Percentiles rank a stretch among this genome's conserved stretches.
These are phyloP conservation scores for Apodemus sylvaticus DNA, from an alignment of 2,113 vertebrate species.

Conservation along the genomic window DNA sequence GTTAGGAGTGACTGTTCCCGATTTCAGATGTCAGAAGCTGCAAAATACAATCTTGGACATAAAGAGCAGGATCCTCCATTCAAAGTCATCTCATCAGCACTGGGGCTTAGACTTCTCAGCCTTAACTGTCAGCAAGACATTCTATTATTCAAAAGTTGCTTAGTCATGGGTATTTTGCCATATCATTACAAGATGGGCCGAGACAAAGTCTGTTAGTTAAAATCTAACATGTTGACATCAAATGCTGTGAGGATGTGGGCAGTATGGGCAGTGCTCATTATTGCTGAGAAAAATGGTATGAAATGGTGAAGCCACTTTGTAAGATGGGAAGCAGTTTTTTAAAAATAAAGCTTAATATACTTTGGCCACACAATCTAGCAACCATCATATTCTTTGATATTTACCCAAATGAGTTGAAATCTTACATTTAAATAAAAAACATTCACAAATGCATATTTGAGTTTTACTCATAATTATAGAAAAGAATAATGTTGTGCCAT, in stretches of 20 bases:
- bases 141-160: background rate
- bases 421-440: background rate
- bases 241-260: background rate
- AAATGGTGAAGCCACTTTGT: background rate
- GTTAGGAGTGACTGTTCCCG: fast-evolving
- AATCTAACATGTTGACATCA: background rate
- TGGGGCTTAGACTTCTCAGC: background rate
- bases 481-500: background rate
- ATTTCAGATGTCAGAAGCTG: background rate
- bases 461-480: background rate
- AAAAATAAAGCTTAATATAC: background rate
- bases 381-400: background rate
- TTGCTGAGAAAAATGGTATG: background rate
- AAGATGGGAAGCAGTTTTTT: background rate
- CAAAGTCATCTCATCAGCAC: background rate
- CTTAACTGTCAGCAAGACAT: background rate
- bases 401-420: background rate
- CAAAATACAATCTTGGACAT: background rate
- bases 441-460: background rate
- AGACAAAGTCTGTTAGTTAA: background rate
- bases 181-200: background rate
- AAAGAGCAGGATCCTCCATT: background rate
- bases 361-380: background rate
- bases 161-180: background rate
- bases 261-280: too few relatives aligned